Conservation (phyloP, 2,888 invertebrate species). For the Idaea straminata region DNA sequence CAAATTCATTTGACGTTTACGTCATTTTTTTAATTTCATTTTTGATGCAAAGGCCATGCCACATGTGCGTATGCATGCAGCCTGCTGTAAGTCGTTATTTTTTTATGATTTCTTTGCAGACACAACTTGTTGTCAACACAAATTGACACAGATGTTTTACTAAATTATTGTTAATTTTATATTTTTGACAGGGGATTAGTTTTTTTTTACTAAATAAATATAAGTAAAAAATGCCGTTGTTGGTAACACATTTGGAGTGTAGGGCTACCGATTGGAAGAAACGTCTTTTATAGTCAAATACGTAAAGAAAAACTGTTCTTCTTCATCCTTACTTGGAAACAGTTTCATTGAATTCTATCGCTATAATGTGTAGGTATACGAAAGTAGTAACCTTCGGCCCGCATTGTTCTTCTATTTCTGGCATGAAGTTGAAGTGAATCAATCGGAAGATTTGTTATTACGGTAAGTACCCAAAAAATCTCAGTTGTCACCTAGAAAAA, state of each 20-base stretch:
- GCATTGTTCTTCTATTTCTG: too few relatives aligned
- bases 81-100: constrained; percentile 53
- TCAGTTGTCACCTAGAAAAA: too few relatives aligned
- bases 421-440: too few relatives aligned
- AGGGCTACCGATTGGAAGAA: not conserved
- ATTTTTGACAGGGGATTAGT: constrained; percentile 15
- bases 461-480: too few relatives aligned
- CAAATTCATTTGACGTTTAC: not conserved
- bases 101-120: constrained; percentile 55
- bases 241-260: not conserved
- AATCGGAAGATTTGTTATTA: too few relatives aligned
- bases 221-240: not conserved
- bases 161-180: constrained; percentile 47
- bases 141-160: constrained; percentile 65
- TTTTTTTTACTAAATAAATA: constrained; percentile 10
- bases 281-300: too few relatives aligned
- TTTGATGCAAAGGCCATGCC: not conserved
- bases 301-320: too few relatives aligned
- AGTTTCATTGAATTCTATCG: too few relatives aligned
- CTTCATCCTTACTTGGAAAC: too few relatives aligned
- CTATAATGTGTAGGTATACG: too few relatives aligned
- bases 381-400: too few relatives aligned
- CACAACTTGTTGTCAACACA: constrained; percentile 66
- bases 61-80: not conserved
- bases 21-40: not conserved